Percentiles rank a stretch among this genome's conserved stretches.
Conservation (phyloP, 2,113 vertebrate species). For the Aegotheles bennettii region DNA sequence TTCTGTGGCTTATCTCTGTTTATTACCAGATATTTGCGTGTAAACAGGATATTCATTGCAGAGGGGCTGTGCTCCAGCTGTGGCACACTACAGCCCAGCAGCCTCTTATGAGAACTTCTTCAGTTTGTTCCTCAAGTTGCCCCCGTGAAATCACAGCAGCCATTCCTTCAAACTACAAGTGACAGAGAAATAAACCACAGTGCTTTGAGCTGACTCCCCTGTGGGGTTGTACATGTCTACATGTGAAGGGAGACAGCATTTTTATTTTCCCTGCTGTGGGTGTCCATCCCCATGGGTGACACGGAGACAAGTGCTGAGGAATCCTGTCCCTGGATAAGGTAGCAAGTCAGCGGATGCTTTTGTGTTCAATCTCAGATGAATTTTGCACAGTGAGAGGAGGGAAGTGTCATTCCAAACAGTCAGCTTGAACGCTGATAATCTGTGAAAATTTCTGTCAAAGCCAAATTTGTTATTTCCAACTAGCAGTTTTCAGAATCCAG, state of each 20-base stretch:
- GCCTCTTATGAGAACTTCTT: neutral
- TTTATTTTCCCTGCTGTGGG: neutral
- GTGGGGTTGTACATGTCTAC: fast-evolving
- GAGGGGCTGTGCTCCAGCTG: neutral
- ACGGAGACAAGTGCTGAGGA: neutral
- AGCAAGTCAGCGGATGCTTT: neutral
- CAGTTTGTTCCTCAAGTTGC: neutral
- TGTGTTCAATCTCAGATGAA: fast-evolving
- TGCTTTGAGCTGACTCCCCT: neutral
- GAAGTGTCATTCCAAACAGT: neutral
- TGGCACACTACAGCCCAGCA: too few relatives aligned
- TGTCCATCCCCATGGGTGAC: too few relatives aligned
- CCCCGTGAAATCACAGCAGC: neutral
- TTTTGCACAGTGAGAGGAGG: neutral
- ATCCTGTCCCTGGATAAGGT: neutral
- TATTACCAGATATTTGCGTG: neutral
- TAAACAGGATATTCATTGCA: neutral
- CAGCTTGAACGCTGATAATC: neutral
- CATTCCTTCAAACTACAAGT: neutral
- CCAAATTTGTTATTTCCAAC: neutral
- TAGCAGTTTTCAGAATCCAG: neutral
- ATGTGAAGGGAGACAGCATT: neutral
- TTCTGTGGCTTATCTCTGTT: neutral
- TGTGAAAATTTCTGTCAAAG: neutral
- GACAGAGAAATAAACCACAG: neutral